Evolutionary conservation across 2,797 vertebrate species (phyloP), one percentile per base, ranked within the genome.

Genomic region (Xiphophorus birchmanni): DNA sequence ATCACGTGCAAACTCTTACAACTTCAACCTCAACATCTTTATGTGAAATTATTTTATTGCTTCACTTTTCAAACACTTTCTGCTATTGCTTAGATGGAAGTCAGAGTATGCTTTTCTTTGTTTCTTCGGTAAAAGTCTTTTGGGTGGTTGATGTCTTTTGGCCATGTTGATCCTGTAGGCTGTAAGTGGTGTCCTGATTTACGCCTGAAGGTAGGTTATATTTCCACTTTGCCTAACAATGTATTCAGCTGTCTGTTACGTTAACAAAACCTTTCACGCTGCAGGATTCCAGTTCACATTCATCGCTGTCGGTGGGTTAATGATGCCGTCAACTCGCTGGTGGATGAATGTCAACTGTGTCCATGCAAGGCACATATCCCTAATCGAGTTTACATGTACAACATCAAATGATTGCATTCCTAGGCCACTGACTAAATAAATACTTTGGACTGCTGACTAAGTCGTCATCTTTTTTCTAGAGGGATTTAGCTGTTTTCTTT

Each of bases 241-340:
- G 21, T 17, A 23, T 21, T 23, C 21, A 35, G 37, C 63, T 23
- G 18, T 23, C 63, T 23, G 35, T 9, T 12, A 40, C 35, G 37
- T 21, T 67, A 40, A 47, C 3, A 12, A 12, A 29, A 37, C 56
- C 12, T 29, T 40, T 40, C 13, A 26, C 67, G 42, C 52, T 7
- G 87, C 86, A 80, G 80, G 88, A 83, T 76, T 79, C 96, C 95
- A 95, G 95, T 97, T 96, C 97, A 99, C 98, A 99, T 99, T 99
- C 98, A 99, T 99, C 97, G 98, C 98, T 99, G 98, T 99, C 98
- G 97, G 98, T 99, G 98, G 98, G 98, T 99, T 98, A 75, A 47
- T 84, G 73, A 92, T 89, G 86, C 86, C 86, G 87, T 90, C 92
- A 96, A 97, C 98, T 97, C 97, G 96, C 96, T 96, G 97, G 94